Conservation (phyloP, 2,113 vertebrate species). For the Elanus axillaris region DNA sequence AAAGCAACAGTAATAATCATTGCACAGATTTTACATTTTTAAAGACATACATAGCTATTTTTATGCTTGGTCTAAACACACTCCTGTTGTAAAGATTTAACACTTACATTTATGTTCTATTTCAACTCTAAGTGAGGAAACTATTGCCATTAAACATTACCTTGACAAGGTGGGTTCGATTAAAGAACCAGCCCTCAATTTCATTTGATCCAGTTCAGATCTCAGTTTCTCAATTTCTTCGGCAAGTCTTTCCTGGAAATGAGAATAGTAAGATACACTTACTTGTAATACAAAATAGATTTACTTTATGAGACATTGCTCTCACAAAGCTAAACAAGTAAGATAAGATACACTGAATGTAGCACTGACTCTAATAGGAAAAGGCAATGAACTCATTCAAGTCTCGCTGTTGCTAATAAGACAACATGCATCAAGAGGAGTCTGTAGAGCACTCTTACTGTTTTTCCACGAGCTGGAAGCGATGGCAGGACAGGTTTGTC, state of each 20-base stretch:
- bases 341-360: background rate
- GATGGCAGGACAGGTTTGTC: background rate
- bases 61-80: background rate
- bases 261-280: background rate
- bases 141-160: conserved; percentile 65
- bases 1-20: background rate
- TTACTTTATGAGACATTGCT: background rate
- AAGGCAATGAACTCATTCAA: background rate
- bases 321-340: background rate
- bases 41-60: background rate
- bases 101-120: background rate
- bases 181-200: conserved; percentile 90
- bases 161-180: conserved; percentile 92
- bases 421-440: background rate
- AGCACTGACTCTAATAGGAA: background rate
- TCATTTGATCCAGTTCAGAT: conserved; percentile 90
- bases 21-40: background rate
- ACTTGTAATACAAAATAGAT: background rate
- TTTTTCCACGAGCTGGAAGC: background rate
- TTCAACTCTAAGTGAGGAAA: background rate
- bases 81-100: background rate
- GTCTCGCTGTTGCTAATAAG: background rate
- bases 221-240: conserved; percentile 96
- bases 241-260: conserved; percentile 86
- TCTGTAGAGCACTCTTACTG: background rate